phyloP scores from a whole-genome alignment of 1,140 invertebrate species.

The Aphelenchoides besseyi region DNA sequence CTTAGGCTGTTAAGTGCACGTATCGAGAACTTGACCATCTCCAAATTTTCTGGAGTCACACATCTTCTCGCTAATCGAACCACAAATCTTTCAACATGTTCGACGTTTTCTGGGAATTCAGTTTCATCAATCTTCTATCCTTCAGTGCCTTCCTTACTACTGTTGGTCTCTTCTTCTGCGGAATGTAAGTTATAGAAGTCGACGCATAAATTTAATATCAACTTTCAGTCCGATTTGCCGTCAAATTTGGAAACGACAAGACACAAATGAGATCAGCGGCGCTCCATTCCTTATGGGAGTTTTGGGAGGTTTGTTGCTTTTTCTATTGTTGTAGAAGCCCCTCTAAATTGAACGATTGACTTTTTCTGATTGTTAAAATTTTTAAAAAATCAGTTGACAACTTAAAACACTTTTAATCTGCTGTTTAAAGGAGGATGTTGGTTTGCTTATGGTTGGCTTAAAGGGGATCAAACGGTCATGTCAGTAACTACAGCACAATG shows the following conservation, averaged over 20 bases:
- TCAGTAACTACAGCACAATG: constrained; percentile 56
- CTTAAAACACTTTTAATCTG: neutral
- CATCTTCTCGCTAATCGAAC: constrained; percentile 7
- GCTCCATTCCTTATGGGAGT: constrained; percentile 62
- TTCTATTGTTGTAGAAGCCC: constrained; percentile 1
- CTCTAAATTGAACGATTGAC: constrained; percentile 13
- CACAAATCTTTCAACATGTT: constrained; percentile 47
- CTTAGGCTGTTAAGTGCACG: constrained; percentile 10
- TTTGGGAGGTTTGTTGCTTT: constrained; percentile 37
- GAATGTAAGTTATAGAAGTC: too few relatives aligned
- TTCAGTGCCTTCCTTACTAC: constrained; percentile 59
- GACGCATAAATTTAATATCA: too few relatives aligned
- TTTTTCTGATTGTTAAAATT: neutral
- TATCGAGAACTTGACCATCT: constrained; percentile 9
- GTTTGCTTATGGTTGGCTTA: constrained; percentile 59
- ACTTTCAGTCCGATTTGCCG: constrained; percentile 62
- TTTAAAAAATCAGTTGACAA: constrained; percentile 9
- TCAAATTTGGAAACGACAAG: constrained; percentile 62
- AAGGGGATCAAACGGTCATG: constrained; percentile 54
- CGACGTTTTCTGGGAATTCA: constrained; percentile 58
- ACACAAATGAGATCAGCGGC: constrained; percentile 58
- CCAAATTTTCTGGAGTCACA: constrained; percentile 16
- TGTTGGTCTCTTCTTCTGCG: constrained; percentile 61
- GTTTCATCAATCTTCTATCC: constrained; percentile 57
- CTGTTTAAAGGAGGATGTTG: constrained; percentile 51